A percentile compares a stretch with the other conserved stretches of the same genome.
Conservation (phyloP, 2,113 vertebrate species). For the Pipra filicauda region DNA sequence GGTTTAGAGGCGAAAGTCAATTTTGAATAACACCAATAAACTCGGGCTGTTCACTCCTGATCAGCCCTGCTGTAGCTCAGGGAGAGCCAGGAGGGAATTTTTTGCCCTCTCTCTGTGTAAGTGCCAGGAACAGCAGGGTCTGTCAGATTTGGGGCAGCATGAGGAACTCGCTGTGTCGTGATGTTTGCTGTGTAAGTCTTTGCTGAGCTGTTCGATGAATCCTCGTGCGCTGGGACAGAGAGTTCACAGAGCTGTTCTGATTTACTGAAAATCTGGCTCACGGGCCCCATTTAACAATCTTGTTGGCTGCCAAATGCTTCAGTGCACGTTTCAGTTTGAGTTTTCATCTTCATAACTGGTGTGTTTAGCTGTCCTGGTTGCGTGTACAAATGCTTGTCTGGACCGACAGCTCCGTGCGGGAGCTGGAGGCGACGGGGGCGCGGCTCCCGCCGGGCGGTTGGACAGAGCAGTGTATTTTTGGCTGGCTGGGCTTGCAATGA, state of each 20-base stretch:
- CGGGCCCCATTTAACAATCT: not conserved
- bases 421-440: not conserved
- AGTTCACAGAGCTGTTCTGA: not conserved
- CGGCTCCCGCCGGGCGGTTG: fast-evolving
- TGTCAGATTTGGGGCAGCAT: not conserved
- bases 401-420: not conserved
- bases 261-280: not conserved
- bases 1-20: not conserved
- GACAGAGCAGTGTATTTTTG: fast-evolving
- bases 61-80: not conserved
- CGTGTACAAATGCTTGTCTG: fast-evolving
- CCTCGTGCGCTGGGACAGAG: not conserved
- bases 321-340: not conserved
- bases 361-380: not conserved
- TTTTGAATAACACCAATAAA: not conserved
- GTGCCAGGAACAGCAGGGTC: not conserved
- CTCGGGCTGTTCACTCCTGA: not conserved
- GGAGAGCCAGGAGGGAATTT: not conserved
- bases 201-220: not conserved
- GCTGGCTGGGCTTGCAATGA: not conserved
- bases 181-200: not conserved
- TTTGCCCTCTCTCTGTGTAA: not conserved
- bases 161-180: not conserved
- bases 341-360: not conserved
- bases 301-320: not conserved